Evolutionary conservation across 2,113 vertebrate genomes (phyloP).

Genomic region (Rhynchopsitta pachyrhyncha): DNA sequence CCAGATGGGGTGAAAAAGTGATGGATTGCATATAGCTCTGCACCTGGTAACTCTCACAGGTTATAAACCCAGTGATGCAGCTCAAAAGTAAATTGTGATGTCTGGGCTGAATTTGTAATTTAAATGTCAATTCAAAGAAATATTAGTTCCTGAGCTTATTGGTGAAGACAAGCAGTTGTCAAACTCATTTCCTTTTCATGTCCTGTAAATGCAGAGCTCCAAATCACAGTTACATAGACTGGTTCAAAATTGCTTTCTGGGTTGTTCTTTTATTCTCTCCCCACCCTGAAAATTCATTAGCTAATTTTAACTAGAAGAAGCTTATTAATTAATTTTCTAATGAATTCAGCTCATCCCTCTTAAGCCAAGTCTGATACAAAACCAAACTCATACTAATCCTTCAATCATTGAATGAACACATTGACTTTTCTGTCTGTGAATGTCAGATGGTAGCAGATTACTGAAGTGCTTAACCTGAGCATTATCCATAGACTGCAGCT

Average conservation of each 20-base stretch:
- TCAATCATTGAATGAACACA: not conserved
- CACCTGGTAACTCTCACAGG: not conserved
- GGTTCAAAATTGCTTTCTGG: not conserved
- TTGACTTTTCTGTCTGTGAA: not conserved
- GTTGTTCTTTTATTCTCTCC: fast-evolving
- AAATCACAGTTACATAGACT: not conserved
- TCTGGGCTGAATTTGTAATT: not conserved
- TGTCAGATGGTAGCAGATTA: constrained; percentile 4
- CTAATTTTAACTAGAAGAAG: not conserved
- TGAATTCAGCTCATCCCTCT: constrained; percentile 4
- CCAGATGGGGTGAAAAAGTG: not conserved
- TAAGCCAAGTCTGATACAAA: constrained; percentile 12
- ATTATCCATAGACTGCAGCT: not conserved
- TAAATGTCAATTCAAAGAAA: not conserved
- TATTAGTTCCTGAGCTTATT: not conserved
- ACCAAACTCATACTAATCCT: not conserved
- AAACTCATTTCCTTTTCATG: not conserved
- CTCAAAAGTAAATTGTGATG: not conserved
- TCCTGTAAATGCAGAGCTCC: not conserved
- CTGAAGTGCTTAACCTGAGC: not conserved
- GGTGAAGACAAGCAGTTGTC: not conserved
- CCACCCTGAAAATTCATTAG: not conserved
- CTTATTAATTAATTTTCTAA: constrained; percentile 42
- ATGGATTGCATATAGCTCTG: not conserved
- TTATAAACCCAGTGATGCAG: not conserved